A percentile compares a stretch with the other conserved stretches of the same genome.
phyloP scores from a whole-genome alignment of 2,113 vertebrate genomes.

The Sinocyclocheilus grahami region DNA sequence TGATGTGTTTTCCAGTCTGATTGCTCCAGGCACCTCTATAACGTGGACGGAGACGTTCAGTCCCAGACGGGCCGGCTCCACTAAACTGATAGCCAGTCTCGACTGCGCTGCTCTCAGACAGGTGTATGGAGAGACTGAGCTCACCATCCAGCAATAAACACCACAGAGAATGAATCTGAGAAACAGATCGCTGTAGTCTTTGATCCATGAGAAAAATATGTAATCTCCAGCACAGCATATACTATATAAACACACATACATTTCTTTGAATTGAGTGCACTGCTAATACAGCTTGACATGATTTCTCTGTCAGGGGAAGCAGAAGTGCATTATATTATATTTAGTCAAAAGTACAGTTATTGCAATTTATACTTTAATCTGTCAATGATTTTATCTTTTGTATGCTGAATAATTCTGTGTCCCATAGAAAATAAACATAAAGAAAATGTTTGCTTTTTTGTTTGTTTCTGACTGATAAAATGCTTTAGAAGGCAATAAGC shows the following conservation, averaged over 20 bases:
- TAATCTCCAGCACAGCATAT: background rate
- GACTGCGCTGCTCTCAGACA: conserved; percentile 85
- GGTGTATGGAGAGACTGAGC: conserved; percentile 79
- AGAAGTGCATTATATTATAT: background rate
- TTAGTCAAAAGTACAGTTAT: background rate
- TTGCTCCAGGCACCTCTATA: conserved; percentile 76
- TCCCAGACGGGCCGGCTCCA: conserved; percentile 74
- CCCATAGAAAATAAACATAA: background rate
- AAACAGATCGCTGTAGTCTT: background rate
- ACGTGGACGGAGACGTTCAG: conserved; percentile 80
- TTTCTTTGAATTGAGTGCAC: too few species aligned
- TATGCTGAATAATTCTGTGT: background rate
- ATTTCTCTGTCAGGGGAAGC: too few species aligned
- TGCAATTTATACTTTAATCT: background rate
- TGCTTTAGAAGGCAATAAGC: background rate
- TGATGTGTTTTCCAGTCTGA: conserved; percentile 71
- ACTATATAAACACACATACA: background rate
- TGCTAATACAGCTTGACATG: too few species aligned
- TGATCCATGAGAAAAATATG: background rate
- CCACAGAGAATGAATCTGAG: background rate
- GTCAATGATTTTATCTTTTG: too few species aligned
- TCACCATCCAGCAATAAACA: conserved; percentile 64
- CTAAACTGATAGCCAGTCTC: conserved; percentile 86
- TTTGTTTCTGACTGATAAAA: background rate
- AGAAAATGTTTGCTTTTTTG: background rate